phyloP scores from a whole-genome alignment of 2,113 vertebrate species.

The human (Homo sapiens) region GRCh38 chr3:157772501-157773000 shows the following conservation, averaged over 20 bases:
- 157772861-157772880: neutral
- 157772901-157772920: constrained; percentile 40
- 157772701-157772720: neutral
- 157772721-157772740: neutral
- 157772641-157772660: neutral
- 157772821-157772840: neutral
- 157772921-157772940: constrained; percentile 35
- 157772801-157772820: neutral
- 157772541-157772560: neutral
- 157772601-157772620: neutral
- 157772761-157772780: neutral
- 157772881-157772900: neutral
- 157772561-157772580: neutral
- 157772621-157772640: neutral
- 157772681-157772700: neutral
- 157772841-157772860: neutral
- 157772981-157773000: constrained; percentile 59
- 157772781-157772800: neutral
- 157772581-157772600: neutral
- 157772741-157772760: neutral
- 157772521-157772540: neutral
- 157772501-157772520: neutral
- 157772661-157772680: neutral
- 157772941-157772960: constrained; percentile 53
- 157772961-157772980: constrained; percentile 47